Conservation (phyloP, 1,140 invertebrate species). For the Cotesia typhae region DNA sequence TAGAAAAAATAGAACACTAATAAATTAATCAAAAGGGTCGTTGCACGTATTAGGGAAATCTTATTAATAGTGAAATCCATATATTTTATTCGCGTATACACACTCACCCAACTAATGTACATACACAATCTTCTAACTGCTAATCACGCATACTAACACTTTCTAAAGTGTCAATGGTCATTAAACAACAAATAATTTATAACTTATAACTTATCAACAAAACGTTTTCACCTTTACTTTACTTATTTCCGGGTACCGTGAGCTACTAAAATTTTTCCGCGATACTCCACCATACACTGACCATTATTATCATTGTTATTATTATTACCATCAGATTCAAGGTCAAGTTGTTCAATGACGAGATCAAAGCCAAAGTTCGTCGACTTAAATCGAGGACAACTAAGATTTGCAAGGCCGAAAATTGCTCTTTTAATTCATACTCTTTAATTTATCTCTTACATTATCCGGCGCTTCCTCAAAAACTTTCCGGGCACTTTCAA, state of each 20-base stretch:
- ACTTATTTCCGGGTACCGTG: too few species aligned
- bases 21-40: constrained; percentile 14
- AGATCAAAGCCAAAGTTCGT: constrained; percentile 22
- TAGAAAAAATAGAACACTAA: background rate
- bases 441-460: constrained; percentile 3
- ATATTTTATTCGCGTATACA: background rate
- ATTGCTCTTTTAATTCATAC: background rate
- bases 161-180: constrained; percentile 22
- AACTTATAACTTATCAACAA: too few species aligned
- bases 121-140: constrained; percentile 16
- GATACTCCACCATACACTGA: too few species aligned
- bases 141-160: constrained; percentile 26
- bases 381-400: constrained; percentile 34
- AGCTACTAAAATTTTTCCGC: too few species aligned
- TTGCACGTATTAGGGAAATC: constrained; percentile 28
- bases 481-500: background rate
- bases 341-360: constrained; percentile 24
- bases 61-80: constrained; percentile 22
- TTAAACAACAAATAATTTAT: too few species aligned
- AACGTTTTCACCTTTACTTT: too few species aligned
- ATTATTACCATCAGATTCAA: constrained; percentile 14
- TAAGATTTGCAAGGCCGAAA: constrained; percentile 18
- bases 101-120: background rate
- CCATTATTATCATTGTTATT: too few species aligned
- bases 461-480: constrained; percentile 1